phyloP scores from a whole-genome alignment of 1,140 invertebrate genomes.

The Acromyrmex echinatior region DNA sequence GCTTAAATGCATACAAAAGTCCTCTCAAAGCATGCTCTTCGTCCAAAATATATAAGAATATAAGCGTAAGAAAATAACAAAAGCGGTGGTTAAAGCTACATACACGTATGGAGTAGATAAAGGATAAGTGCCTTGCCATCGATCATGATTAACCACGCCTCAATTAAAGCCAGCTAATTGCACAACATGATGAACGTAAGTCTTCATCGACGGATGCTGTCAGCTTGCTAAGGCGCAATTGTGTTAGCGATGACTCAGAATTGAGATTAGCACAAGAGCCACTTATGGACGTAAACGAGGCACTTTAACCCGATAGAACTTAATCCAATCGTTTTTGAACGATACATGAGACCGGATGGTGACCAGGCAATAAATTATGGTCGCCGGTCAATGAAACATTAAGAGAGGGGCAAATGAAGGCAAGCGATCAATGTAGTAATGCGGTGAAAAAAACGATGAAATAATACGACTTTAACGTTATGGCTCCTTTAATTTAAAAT shows the following conservation, averaged over 20 bases:
- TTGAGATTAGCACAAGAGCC: slow-evolving; percentile 57
- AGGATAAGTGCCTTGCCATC: slow-evolving; percentile 45
- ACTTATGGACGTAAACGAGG: slow-evolving; percentile 57
- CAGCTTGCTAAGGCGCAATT: slow-evolving; percentile 42
- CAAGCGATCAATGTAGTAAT: neutral
- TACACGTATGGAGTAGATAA: neutral
- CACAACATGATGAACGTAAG: slow-evolving; percentile 33
- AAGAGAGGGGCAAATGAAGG: neutral
- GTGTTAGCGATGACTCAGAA: slow-evolving; percentile 63
- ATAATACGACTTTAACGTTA: neutral
- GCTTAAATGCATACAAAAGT: neutral
- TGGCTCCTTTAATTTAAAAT: slow-evolving; percentile 13
- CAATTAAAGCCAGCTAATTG: slow-evolving; percentile 57
- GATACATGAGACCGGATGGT: slow-evolving; percentile 52
- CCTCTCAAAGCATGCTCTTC: neutral
- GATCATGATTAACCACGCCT: slow-evolving; percentile 41
- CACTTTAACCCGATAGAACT: slow-evolving; percentile 69
- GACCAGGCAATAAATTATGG: slow-evolving; percentile 62
- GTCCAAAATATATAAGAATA: too few species aligned
- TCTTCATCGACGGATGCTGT: slow-evolving; percentile 52
- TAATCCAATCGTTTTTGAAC: slow-evolving; percentile 70
- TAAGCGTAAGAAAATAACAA: slow-evolving; percentile 26
- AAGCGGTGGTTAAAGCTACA: neutral
- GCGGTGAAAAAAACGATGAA: neutral
- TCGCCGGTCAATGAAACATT: slow-evolving; percentile 54